Conservation (phyloP, 1,140 invertebrate genomes). For the Orius insidiosus region DNA sequence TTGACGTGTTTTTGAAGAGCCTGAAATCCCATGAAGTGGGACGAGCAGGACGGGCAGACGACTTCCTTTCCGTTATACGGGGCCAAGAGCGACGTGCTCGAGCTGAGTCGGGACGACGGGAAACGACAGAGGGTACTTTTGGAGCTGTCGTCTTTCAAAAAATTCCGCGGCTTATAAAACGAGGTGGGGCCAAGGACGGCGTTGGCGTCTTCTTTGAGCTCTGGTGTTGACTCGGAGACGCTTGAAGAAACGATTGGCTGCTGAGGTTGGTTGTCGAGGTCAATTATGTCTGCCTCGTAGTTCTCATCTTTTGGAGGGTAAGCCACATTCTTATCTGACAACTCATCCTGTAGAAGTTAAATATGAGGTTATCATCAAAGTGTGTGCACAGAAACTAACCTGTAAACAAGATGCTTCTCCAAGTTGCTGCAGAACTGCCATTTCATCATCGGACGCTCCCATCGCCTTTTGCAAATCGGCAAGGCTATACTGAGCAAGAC, state of each 20-base stretch:
- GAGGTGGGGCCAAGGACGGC: background rate
- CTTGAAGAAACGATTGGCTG: background rate
- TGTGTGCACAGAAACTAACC: background rate
- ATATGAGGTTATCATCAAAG: background rate
- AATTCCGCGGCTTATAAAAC: background rate
- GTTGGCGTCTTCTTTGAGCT: background rate
- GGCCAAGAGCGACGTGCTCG: slow-evolving; percentile 13
- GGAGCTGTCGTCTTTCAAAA: background rate
- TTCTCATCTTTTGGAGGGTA: slow-evolving; percentile 1
- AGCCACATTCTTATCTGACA: too few relatives aligned
- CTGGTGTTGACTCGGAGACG: background rate
- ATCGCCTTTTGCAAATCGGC: slow-evolving; percentile 23
- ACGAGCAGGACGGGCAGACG: slow-evolving; percentile 21
- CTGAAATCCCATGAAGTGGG: slow-evolving; percentile 20
- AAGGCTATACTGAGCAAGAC: slow-evolving; percentile 17
- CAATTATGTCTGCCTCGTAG: slow-evolving; percentile 15
- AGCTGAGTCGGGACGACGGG: slow-evolving; percentile 28
- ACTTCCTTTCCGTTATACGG: slow-evolving; percentile 21
- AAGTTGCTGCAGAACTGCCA: slow-evolving; percentile 23
- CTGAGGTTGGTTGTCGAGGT: slow-evolving; percentile 18
- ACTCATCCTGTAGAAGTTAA: too few relatives aligned
- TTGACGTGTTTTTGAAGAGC: slow-evolving; percentile 20
- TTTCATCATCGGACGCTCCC: slow-evolving; percentile 24
- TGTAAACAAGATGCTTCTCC: slow-evolving; percentile 16
- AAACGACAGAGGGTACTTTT: slow-evolving; percentile 20